phyloP scores from a whole-genome alignment of 2,797 vertebrate species.

The Halcyon leucocephala region DNA sequence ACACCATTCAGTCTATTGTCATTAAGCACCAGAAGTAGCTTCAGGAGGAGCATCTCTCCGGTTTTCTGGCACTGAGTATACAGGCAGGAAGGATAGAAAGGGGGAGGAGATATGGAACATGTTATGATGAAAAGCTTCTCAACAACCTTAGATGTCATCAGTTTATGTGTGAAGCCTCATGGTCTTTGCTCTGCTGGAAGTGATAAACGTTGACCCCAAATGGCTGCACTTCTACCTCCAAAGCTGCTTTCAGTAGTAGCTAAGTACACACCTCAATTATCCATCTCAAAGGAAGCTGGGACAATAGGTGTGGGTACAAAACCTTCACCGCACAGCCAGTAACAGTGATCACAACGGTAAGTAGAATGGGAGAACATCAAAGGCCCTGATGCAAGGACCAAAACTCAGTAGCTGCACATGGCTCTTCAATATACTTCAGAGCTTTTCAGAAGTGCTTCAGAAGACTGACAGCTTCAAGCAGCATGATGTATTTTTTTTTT shows the following conservation, averaged over 20 bases:
- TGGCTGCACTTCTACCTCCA: background rate
- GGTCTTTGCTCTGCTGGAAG: constrained; percentile 12
- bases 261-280: background rate
- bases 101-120: background rate
- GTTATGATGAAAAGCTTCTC: background rate
- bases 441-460: constrained; percentile 1
- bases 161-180: background rate
- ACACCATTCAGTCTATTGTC: background rate
- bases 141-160: background rate
- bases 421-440: background rate
- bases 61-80: background rate
- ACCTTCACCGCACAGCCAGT: background rate
- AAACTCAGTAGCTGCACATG: background rate
- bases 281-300: background rate
- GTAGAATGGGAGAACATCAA: background rate
- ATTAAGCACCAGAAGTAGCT: background rate
- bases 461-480: background rate
- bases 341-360: background rate
- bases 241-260: background rate
- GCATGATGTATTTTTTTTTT: background rate
- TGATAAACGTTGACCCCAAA: background rate
- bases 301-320: background rate
- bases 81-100: background rate
- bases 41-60: background rate
- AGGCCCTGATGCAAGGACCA: background rate